Evolutionary conservation across 2,797 vertebrate species (phyloP).

Genomic region (Mycteria americana): DNA sequence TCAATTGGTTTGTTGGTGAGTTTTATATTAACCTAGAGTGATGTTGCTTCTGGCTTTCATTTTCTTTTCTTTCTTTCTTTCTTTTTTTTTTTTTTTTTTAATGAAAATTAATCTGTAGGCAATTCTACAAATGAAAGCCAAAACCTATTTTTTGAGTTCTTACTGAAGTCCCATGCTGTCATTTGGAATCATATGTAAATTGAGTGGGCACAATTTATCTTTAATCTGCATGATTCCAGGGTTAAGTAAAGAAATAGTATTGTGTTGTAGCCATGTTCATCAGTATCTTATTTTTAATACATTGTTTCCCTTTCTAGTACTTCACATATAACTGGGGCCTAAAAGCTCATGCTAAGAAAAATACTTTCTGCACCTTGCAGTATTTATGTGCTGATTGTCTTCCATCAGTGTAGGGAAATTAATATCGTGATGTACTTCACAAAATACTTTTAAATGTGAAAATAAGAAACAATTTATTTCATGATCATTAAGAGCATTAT

Average conservation of each 20-base stretch:
- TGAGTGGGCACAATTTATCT: not conserved
- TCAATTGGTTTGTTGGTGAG: conserved; percentile 96
- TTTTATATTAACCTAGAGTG: not conserved
- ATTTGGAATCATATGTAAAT: not conserved
- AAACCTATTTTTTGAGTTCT: not conserved
- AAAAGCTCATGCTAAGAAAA: not conserved
- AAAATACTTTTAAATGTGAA: not conserved
- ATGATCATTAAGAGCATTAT: not conserved
- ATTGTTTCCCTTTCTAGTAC: not conserved
- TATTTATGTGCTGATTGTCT: not conserved
- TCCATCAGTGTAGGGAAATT: not conserved
- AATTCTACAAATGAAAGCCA: not conserved
- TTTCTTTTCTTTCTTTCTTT: not conserved
- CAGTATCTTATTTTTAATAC: not conserved
- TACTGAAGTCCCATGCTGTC: not conserved
- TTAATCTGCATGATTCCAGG: not conserved
- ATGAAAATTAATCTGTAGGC: not conserved
- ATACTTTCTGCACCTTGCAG: not conserved
- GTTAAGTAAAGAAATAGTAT: not conserved
- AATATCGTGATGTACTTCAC: not conserved
- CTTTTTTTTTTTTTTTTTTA: not conserved
- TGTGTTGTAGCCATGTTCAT: not conserved
- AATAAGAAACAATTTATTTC: not conserved
- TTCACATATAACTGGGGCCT: not conserved
- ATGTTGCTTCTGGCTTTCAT: not conserved